Evolutionary conservation across 1,140 invertebrate genomes (phyloP).

Genomic region (Cydia fagiglandana): DNA sequence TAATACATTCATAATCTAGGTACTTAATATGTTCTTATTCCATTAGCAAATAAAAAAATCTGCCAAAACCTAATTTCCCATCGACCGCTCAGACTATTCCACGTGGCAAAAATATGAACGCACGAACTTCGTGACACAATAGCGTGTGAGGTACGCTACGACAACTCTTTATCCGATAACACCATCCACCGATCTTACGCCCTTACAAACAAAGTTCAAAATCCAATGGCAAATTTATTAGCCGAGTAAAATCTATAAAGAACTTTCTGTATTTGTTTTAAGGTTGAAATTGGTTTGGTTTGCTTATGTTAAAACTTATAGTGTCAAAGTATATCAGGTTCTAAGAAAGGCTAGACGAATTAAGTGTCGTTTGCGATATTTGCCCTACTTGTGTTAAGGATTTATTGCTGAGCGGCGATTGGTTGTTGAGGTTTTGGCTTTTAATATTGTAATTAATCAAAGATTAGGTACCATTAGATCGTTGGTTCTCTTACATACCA

Average conservation of each 20-base stretch:
- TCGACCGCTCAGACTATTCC: not conserved
- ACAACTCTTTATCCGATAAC: slow-evolving; percentile 16
- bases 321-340: slow-evolving; percentile 32
- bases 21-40: not conserved
- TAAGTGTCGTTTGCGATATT: slow-evolving; percentile 46
- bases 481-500: too few species aligned
- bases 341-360: slow-evolving; percentile 43
- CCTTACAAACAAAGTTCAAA: slow-evolving; percentile 4
- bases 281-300: not conserved
- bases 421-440: not conserved
- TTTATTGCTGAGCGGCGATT: slow-evolving; percentile 36
- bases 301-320: slow-evolving; percentile 17
- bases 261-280: not conserved
- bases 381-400: slow-evolving; percentile 45
- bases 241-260: not conserved
- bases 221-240: not conserved
- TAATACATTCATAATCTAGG: too few species aligned
- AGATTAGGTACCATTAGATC: too few species aligned
- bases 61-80: not conserved
- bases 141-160: slow-evolving; percentile 43
- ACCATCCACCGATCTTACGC: slow-evolving; percentile 26
- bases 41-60: not conserved
- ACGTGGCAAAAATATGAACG: slow-evolving; percentile 57
- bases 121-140: slow-evolving; percentile 64
- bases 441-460: not conserved